Base-by-base conservation (phyloP, 2,113 vertebrate genomes). In the Pseudolaguvia tuberculata region DNA sequence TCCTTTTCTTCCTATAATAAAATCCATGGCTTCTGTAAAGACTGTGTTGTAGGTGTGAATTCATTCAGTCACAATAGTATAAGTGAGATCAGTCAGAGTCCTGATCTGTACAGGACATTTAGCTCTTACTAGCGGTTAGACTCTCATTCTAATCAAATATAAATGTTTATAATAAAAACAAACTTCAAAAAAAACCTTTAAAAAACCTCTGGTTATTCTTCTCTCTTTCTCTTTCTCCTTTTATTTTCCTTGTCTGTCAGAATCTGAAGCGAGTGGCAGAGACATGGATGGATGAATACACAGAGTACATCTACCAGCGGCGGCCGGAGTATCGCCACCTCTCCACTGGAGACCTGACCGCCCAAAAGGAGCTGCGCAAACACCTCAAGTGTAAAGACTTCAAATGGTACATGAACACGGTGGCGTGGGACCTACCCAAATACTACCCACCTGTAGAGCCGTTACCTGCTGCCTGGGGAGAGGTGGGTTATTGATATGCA, bases 261-360 rank as follows among this genome's bases (percentile, higher is more conserved):
- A 95, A 95, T 84, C 85, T 95, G 86, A 95, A 95, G 85, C 89
- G 94, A 0, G 94, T 95, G 74, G 94, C 94, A 0, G 94, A 95
- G 89, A 94, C 93, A 0, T 95, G 94, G 94, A 95, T 95, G 94
- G 94, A 95, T 53, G 94, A 95, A 79, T 95, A 92, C 69, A 92
- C 94, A 0, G 94, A 95, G 65, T 94, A 91, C 82, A 91, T 95
- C 73, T 95, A 95, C 85, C 94, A 94, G 85, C 87, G 94, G 1
- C 88, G 94, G 12, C 94, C 94, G 0, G 93, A 95, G 80, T 95
- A 95, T 81, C 87, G 94, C 20, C 94, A 95, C 65, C 93, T 95
- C 29, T 94, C 93, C 31, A 93, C 94, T 0, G 94, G 94, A 0
- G 94, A 95, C 83, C 90, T 95, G 82, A 93, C 91, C 0, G 88